phyloP scores from a whole-genome alignment of 2,113 vertebrate species.

The Scortum barcoo region DNA sequence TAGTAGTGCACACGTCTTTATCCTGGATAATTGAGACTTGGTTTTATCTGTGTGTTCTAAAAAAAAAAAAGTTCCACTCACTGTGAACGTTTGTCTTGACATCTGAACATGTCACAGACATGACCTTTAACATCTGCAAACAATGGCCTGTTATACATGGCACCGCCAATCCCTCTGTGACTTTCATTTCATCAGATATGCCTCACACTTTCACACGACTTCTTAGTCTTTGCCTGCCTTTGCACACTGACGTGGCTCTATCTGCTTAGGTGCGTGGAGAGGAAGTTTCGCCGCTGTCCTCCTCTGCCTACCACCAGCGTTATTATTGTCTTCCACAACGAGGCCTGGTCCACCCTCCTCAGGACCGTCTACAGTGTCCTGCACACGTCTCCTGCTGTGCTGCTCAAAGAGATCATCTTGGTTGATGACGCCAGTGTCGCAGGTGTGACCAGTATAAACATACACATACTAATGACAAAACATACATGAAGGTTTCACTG shows the following conservation, averaged over 20 bases:
- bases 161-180: background rate
- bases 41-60: background rate
- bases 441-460: slow-evolving; percentile 76
- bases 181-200: slow-evolving; percentile 11
- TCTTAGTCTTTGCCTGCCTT: background rate
- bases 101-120: background rate
- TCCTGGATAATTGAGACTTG: background rate
- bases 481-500: background rate
- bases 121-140: slow-evolving; percentile 16
- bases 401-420: slow-evolving; percentile 93
- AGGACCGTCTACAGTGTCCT: slow-evolving; percentile 94
- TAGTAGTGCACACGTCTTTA: background rate
- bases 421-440: slow-evolving; percentile 96
- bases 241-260: background rate
- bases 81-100: slow-evolving; percentile 14
- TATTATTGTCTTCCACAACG: slow-evolving; percentile 93
- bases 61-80: background rate
- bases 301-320: slow-evolving; percentile 93
- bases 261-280: slow-evolving; percentile 89
- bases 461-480: background rate
- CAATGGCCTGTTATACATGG: background rate
- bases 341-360: slow-evolving; percentile 93
- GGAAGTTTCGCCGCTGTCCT: slow-evolving; percentile 91
- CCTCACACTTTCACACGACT: background rate
- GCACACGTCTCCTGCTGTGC: slow-evolving; percentile 88